Evolutionary conservation across 2,888 invertebrate species (phyloP), one percentile per base, ranked within the genome.

Genomic region (Thera britannica): DNA sequence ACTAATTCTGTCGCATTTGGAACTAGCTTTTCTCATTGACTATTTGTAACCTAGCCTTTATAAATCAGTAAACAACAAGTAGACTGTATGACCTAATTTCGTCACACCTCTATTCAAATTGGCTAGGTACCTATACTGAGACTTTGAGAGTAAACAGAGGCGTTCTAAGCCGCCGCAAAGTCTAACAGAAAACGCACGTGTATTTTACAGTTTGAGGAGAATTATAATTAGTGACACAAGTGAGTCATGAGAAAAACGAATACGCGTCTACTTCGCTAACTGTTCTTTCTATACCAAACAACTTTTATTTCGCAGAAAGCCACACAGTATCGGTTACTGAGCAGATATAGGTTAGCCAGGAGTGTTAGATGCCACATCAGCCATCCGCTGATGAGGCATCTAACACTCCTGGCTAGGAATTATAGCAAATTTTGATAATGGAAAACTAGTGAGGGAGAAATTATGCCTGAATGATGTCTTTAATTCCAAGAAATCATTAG

Each of bases 231-330:
- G 71, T 77, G 75, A 75, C 73, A 74, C 76, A 79, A 23, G 75
- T 88, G 87, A 88, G 75, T 88, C 87, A 88, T 57, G 79, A 71
- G 77, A 77, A 78, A 82, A 48, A n/a, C 57, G 56, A 2, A 36
- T 52, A 46, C 35, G 12, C 48, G 23, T 46, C 44, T 6, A 35
- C 12, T 9, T 56, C 12, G 35, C 12, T 46, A 64, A 54, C 64
- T 48, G 58, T 59, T 34, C n/a, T 58, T 46, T 52, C 41, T 34
- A 44, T 23, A 55, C 34, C 34, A 34, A 11, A 61, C 9, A 60
- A n/a, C 7, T 23, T 38, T 58, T 58, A 23, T 44, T 64, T 46
- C 48, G 7, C 48, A n/a, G 55, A 55, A 62, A 55, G 38, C 12
- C n/a, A 35, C 46, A 62, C 46, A 5, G 48, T 57, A 44, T 57